Evolutionary conservation across 2,113 vertebrate genomes (phyloP).

Genomic region (Gadus macrocephalus): DNA sequence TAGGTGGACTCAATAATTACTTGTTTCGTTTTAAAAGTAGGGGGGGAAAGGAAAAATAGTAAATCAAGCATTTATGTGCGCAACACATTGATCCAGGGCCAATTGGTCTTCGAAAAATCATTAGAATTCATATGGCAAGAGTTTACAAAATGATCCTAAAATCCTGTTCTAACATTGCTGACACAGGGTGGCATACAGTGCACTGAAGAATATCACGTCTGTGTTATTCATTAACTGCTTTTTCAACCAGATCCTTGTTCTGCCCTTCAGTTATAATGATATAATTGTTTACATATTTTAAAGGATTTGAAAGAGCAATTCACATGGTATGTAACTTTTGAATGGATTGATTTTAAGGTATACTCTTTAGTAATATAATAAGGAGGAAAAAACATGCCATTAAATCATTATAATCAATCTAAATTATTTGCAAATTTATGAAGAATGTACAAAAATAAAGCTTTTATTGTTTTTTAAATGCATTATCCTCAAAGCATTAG

Average conservation of each 20-base stretch:
- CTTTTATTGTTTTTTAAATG: slow-evolving; percentile 59
- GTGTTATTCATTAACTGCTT: too few species aligned
- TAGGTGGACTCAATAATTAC: background rate
- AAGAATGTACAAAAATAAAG: slow-evolving; percentile 77
- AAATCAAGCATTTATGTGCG: too few species aligned
- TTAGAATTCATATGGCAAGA: too few species aligned
- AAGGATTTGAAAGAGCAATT: too few species aligned
- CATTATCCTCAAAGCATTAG: slow-evolving; percentile 42
- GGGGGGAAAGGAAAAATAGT: too few species aligned
- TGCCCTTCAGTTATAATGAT: slow-evolving; percentile 21
- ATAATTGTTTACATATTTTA: slow-evolving; percentile 49
- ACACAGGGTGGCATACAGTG: too few species aligned
- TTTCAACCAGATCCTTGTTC: too few species aligned
- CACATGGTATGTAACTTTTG: background rate
- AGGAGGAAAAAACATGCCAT: slow-evolving; percentile 25
- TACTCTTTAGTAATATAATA: too few species aligned
- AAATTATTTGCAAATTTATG: slow-evolving; percentile 72
- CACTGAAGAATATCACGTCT: too few species aligned
- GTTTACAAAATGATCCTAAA: too few species aligned
- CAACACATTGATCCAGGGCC: background rate
- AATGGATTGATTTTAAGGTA: too few species aligned
- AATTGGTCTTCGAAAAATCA: background rate
- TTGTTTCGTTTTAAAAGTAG: background rate
- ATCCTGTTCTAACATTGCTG: too few species aligned
- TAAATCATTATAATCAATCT: slow-evolving; percentile 55